These are phyloP conservation scores for Meriones psammophilus DNA, from an alignment of 2,797 vertebrate genomes.

Conservation along the genomic window DNA sequence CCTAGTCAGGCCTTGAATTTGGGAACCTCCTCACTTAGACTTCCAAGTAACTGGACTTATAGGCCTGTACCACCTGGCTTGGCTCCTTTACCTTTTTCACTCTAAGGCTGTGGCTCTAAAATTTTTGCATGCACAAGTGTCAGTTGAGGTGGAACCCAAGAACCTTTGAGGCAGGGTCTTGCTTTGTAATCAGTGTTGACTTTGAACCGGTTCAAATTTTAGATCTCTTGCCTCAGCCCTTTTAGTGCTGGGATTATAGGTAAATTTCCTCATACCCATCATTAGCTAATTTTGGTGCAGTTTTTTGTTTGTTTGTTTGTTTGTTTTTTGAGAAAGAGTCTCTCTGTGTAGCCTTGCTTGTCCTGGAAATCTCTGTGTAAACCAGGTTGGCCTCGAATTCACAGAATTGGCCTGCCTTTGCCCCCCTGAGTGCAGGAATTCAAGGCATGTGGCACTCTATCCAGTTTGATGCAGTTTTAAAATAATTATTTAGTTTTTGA, in stretches of 20 bases:
- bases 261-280: no score
- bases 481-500: neutral
- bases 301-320: neutral
- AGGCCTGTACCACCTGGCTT: neutral
- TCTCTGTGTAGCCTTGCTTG: neutral
- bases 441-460: neutral
- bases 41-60: neutral
- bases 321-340: neutral
- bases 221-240: neutral
- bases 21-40: neutral
- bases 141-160: neutral
- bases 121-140: constrained; percentile 15
- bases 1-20: neutral
- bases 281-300: constrained; percentile 21
- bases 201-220: neutral
- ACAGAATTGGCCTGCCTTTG: neutral
- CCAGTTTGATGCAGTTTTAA: neutral
- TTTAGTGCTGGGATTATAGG: neutral
- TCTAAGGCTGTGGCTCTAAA: constrained; percentile 22
- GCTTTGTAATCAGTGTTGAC: neutral
- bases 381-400: neutral
- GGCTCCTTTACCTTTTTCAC: constrained; percentile 20
- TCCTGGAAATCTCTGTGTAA: neutral
- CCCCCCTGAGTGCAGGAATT: neutral
- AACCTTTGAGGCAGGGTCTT: neutral